Percentiles rank a stretch among this genome's conserved stretches.
phyloP scores from a whole-genome alignment of 2,113 vertebrate species.

The Tympanuchus pallidicinctus region DNA sequence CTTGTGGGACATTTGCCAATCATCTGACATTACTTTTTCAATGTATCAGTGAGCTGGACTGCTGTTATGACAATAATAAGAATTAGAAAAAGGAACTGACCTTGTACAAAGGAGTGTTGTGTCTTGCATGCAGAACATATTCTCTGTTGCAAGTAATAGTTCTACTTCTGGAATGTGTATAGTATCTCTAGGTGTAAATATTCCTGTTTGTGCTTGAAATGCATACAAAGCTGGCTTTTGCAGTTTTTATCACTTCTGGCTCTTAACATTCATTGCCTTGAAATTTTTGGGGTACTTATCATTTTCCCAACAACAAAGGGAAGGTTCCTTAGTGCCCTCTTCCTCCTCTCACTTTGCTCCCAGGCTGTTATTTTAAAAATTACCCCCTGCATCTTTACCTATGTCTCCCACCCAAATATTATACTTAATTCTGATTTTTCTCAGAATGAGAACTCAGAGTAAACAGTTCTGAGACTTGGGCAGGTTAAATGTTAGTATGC shows the following conservation, averaged over 20 bases:
- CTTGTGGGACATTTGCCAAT: conserved; percentile 61
- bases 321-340: not conserved
- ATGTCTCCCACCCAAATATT: not conserved
- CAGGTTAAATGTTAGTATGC: not conserved
- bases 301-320: not conserved
- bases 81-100: conserved; percentile 47
- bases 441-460: not conserved
- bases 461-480: not conserved
- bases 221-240: not conserved
- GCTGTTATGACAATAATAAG: conserved; percentile 53
- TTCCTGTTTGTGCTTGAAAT: not conserved
- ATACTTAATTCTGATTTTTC: not conserved
- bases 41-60: conserved; percentile 54
- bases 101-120: conserved; percentile 21
- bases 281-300: not conserved
- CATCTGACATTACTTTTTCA: conserved; percentile 50
- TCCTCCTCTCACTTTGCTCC: not conserved
- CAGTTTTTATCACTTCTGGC: not conserved
- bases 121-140: conserved; percentile 35
- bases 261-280: not conserved
- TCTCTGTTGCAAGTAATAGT: not conserved
- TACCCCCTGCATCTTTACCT: not conserved
- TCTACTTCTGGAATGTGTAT: not conserved
- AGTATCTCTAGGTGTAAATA: not conserved
- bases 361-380: not conserved